phyloP scores from a whole-genome alignment of 2,113 vertebrate genomes.

The Zosterops pallidus region DNA sequence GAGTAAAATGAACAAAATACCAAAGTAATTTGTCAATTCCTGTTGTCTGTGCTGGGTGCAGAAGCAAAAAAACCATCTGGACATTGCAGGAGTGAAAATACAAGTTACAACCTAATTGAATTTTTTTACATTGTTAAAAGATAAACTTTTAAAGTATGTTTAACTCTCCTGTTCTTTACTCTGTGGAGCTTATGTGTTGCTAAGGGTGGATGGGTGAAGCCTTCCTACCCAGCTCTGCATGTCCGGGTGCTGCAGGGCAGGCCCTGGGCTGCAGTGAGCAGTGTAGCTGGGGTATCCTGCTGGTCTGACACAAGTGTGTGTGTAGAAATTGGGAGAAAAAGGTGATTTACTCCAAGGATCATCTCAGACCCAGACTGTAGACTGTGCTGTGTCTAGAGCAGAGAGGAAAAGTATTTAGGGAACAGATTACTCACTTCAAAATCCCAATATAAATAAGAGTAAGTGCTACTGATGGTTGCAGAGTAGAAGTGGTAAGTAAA shows the following conservation, averaged over 20 bases:
- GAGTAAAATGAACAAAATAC: not conserved
- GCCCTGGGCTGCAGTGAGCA: not conserved
- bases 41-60: not conserved
- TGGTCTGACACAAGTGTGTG: not conserved
- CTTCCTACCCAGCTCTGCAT: not conserved
- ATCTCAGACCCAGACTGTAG: not conserved
- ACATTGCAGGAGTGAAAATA: not conserved
- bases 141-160: not conserved
- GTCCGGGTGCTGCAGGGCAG: not conserved
- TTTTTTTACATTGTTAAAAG: not conserved
- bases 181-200: not conserved
- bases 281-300: not conserved
- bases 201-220: not conserved
- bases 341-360: not conserved
- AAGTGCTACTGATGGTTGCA: not conserved
- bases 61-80: not conserved
- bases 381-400: not conserved
- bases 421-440: not conserved
- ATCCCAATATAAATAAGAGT: not conserved
- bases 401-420: not conserved
- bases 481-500: not conserved
- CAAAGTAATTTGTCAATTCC: not conserved
- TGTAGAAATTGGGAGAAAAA: not conserved
- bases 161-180: not conserved
- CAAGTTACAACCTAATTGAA: not conserved